Evolutionary conservation across 2,797 vertebrate genomes (phyloP).

Genomic region (Siniperca undulata): DNA sequence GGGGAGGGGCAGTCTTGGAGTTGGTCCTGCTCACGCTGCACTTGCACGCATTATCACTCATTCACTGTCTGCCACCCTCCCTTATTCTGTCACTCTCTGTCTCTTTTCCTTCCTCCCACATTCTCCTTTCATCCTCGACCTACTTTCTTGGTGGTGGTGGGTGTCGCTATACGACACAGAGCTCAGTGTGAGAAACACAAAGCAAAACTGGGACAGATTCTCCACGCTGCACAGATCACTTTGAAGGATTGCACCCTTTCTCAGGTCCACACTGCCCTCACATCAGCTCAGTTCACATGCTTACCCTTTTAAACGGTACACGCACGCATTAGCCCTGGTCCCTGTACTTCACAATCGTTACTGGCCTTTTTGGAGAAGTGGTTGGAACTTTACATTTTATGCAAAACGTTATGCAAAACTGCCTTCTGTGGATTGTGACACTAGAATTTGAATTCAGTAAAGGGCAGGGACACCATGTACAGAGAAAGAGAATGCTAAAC

Average conservation of each 20-base stretch:
- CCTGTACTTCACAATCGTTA: slow-evolving; percentile 7
- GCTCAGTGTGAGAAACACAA: slow-evolving; percentile 74
- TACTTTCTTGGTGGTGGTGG: slow-evolving; percentile 74
- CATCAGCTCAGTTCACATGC: slow-evolving; percentile 41
- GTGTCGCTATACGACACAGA: slow-evolving; percentile 66
- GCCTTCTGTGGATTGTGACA: not conserved
- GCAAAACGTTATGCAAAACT: slow-evolving; percentile 15
- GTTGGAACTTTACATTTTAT: not conserved
- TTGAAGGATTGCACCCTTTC: slow-evolving; percentile 56
- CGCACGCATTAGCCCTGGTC: not conserved
- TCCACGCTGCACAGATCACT: slow-evolving; percentile 75
- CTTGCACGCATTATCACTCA: slow-evolving; percentile 72
- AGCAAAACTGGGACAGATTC: slow-evolving; percentile 83
- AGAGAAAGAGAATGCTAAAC: not conserved
- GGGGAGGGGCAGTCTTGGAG: slow-evolving; percentile 43
- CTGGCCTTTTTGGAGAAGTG: not conserved
- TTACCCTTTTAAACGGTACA: not conserved
- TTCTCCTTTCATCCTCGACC: slow-evolving; percentile 79
- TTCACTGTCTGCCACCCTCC: slow-evolving; percentile 69
- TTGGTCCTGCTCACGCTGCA: slow-evolving; percentile 52
- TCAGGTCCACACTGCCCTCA: slow-evolving; percentile 31
- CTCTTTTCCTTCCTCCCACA: slow-evolving; percentile 74
- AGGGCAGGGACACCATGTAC: not conserved
- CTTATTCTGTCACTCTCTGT: slow-evolving; percentile 72
- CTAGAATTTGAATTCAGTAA: not conserved